Percentiles rank a stretch among this genome's conserved stretches.
Conservation (phyloP, 30 jellyfish, hydroid and myxozoan species). For the Rhopilema esculentum region DNA sequence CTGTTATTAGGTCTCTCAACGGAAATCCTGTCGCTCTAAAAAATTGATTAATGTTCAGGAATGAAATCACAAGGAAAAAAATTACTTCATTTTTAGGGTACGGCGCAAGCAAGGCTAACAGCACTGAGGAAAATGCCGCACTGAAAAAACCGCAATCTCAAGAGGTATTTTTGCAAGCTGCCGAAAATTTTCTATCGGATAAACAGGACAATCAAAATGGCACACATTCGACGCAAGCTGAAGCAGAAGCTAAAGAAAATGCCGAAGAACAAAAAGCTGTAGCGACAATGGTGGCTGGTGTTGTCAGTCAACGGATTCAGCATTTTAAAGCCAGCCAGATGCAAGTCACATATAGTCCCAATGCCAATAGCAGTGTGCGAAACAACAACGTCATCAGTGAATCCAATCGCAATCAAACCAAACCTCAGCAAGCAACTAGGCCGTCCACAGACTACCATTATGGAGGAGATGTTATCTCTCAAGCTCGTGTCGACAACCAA, state of each 20-base stretch:
- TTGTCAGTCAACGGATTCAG: constrained; percentile 29
- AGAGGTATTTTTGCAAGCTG: constrained; percentile 19
- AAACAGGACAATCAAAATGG: constrained; percentile 27
- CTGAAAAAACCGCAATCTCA: constrained; percentile 8
- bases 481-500: neutral
- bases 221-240: neutral
- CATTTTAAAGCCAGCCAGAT: constrained; percentile 53
- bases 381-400: neutral
- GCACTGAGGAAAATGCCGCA: neutral
- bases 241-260: constrained; percentile 23
- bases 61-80: neutral
- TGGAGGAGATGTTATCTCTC: constrained; percentile 1
- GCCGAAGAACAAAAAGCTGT: constrained; percentile 33
- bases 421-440: constrained; percentile 33
- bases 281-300: constrained; percentile 56
- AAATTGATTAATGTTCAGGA: neutral
- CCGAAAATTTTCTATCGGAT: constrained; percentile 48
- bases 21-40: too few species aligned
- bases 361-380: neutral
- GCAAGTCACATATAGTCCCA: constrained; percentile 10
- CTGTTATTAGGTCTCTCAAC: too few species aligned
- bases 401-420: neutral
- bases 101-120: neutral
- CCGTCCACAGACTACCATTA: neutral
- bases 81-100: neutral